Evolutionary conservation across 2,797 vertebrate species (phyloP), one percentile per base, ranked within the genome.

Genomic region (Salmo trutta): DNA sequence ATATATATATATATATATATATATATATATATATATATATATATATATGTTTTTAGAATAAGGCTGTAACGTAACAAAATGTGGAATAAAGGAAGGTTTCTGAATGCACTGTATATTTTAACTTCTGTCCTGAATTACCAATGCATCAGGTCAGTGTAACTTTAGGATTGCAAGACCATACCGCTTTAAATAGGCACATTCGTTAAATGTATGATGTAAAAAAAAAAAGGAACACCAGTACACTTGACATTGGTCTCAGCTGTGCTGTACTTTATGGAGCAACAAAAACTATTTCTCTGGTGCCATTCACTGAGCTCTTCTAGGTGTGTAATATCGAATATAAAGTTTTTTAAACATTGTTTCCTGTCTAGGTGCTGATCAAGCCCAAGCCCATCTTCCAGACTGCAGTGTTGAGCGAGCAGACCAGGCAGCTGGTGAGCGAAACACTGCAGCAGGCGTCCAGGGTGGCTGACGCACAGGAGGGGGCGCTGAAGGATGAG

Each of bases 371-470:
- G 98, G 98, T 99, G 79, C 96, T 99, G 75, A 99, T 99, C 90
- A 99, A 99, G 85, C 98, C 98, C 0, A 99, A 99, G 92, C 98
- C 98, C 0, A 96, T 99, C 77, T 99, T 98, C 92, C 98, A 99
- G 93, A 91, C 98, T 0, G 96, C 97, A 0, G 93, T 98, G 87
- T 95, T 99, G 92, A 99, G 97, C 6, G 98, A 99, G 72, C 98
- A 99, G 85, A 95, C 98, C 14, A 89, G 98, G 68, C 98, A 99
- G 88, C 90, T 99, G 89, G 98, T 99, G 71, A 99, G 95, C 0
- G 98, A 99, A 93, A 97, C 97, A 0, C 94, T 99, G 79, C 98
- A 99, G 86, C 98, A 99, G 90, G 98, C 96, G 1, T 96, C 95
- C 8, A 96, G 97, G 5, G 91, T 95, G 0, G 81, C 93, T 0